These are phyloP conservation scores for Nasonia giraulti DNA, from an alignment of 1,140 invertebrate genomes.

Conservation along the genomic window DNA sequence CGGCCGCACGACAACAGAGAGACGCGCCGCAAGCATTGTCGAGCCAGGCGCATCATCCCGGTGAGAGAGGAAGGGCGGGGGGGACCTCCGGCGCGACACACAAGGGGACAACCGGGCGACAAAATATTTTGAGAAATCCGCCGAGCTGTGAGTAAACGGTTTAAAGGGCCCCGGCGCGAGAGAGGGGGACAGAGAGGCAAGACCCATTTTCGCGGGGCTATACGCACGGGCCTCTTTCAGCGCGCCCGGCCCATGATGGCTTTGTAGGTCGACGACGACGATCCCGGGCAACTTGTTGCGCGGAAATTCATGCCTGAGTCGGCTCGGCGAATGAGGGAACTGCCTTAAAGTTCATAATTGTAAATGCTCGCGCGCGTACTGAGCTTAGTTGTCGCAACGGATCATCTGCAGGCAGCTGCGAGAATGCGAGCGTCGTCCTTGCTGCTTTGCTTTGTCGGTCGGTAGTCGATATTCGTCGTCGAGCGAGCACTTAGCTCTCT, in stretches of 20 bases:
- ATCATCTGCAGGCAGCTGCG: conserved; percentile 63
- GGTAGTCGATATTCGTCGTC: not conserved
- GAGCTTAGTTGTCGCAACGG: conserved; percentile 59
- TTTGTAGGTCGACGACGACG: conserved; percentile 25
- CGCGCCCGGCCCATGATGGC: not conserved
- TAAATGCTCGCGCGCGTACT: conserved; percentile 47
- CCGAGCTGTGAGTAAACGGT: conserved; percentile 69
- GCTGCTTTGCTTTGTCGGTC: conserved; percentile 46
- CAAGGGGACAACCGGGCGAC: conserved; percentile 61
- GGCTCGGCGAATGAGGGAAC: conserved; percentile 28
- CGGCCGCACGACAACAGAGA: not conserved
- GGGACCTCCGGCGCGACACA: conserved; percentile 35
- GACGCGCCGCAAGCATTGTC: not conserved
- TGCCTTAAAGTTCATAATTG: conserved; percentile 53
- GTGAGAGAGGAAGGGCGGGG: not conserved
- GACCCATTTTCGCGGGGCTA: conserved; percentile 11
- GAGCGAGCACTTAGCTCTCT: not conserved
- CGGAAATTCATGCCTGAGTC: conserved; percentile 67
- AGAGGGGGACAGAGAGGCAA: not conserved
- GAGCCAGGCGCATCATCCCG: not conserved
- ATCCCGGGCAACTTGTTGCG: conserved; percentile 68
- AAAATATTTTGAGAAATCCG: conserved; percentile 71
- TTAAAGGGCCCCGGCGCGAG: conserved; percentile 60
- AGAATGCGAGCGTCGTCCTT: conserved; percentile 46
- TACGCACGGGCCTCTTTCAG: not conserved